These are phyloP conservation scores for Dicyrtoma fusca DNA, from an alignment of 2,888 invertebrate species.

Conservation along the genomic window DNA sequence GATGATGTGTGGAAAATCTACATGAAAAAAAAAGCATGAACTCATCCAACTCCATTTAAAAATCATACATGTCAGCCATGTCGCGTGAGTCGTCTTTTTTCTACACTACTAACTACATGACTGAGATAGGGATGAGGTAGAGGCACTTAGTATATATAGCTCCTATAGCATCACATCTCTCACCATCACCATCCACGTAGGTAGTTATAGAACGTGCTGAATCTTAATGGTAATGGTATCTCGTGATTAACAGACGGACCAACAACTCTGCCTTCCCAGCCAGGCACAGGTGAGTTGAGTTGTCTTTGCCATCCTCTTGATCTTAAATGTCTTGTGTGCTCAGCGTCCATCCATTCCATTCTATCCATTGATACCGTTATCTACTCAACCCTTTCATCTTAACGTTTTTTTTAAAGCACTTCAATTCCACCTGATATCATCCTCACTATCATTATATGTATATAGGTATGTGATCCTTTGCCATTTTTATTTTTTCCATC, in stretches of 20 bases:
- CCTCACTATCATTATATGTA: not conserved
- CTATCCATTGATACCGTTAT: constrained; percentile 11
- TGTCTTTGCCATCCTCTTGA: not conserved
- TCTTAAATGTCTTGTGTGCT: not conserved
- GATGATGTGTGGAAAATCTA: too few species aligned
- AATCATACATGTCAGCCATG: constrained; percentile 19
- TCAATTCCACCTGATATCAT: constrained; percentile 19
- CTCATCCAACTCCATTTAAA: constrained; percentile 13
- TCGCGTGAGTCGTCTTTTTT: constrained; percentile 6
- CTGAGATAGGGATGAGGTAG: too few species aligned
- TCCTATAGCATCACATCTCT: too few species aligned
- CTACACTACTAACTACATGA: too few species aligned
- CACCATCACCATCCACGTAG: too few species aligned
- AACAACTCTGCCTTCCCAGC: too few species aligned
- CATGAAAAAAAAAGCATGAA: not conserved
- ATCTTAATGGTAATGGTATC: not conserved
- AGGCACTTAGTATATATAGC: not conserved
- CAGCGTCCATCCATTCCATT: too few species aligned
- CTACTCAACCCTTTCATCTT: constrained; percentile 3
- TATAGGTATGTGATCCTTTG: not conserved
- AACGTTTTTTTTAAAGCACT: not conserved
- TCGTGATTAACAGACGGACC: too few species aligned
- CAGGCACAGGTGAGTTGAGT: constrained; percentile 16
- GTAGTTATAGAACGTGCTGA: not conserved
- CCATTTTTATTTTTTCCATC: not conserved